Conservation (phyloP, 2,113 vertebrate genomes). For the Plotosus lineatus region DNA sequence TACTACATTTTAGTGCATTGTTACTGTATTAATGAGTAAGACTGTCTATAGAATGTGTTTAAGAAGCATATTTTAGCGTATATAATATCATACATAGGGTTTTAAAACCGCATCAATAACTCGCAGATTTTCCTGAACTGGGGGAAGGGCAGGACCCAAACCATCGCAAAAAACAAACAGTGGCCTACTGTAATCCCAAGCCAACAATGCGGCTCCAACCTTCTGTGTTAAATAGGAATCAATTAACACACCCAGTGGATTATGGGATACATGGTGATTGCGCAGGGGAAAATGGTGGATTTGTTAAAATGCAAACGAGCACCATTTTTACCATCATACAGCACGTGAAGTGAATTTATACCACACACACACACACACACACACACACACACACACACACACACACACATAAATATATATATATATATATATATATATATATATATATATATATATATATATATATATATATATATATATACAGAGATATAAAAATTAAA, state of each 20-base stretch:
- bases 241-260: constrained; percentile 63
- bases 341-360: neutral
- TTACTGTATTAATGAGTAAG: too few relatives aligned
- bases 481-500: neutral
- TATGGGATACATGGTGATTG: constrained; percentile 3
- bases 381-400: constrained; percentile 13
- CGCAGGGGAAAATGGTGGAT: constrained; percentile 1
- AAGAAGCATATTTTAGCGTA: too few relatives aligned
- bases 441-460: neutral
- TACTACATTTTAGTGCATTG: too few relatives aligned
- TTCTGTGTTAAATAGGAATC: constrained; percentile 58
- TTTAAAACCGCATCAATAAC: too few relatives aligned
- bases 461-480: neutral
- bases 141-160: too few relatives aligned
- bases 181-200: constrained; percentile 18
- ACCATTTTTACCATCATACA: neutral
- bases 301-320: neutral
- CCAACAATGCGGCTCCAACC: neutral
- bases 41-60: too few relatives aligned
- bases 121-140: too few relatives aligned
- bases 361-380: constrained; percentile 4
- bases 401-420: constrained; percentile 1
- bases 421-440: neutral
- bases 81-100: too few relatives aligned
- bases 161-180: too few relatives aligned